Conservation (phyloP, 2,888 invertebrate genomes). For the Drepana falcataria region DNA sequence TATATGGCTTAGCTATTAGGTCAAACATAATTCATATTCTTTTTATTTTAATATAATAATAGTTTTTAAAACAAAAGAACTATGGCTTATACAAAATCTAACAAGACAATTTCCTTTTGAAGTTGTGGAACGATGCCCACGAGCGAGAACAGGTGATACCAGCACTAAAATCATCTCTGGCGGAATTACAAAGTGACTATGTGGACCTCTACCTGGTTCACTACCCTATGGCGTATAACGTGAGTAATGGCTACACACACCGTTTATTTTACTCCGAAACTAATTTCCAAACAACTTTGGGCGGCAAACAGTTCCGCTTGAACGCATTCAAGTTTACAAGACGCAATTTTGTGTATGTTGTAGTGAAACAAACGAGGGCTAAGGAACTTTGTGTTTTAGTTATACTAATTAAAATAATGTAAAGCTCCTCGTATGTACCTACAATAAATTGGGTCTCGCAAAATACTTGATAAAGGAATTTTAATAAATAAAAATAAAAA, state of each 20-base stretch:
- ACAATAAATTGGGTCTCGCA: neutral
- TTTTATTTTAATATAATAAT: no score
- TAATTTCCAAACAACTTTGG: constrained; percentile 21
- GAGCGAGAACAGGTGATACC: constrained; percentile 81
- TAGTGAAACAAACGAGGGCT: constrained; percentile 15
- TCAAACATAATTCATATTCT: no score
- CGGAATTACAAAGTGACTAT: constrained; percentile 83
- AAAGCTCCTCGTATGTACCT: neutral
- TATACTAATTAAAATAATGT: constrained; percentile 14
- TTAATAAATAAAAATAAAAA: no score
- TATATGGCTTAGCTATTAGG: no score
- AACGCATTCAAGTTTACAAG: constrained; percentile 30
- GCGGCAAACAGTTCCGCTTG: constrained; percentile 22
- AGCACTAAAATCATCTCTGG: constrained; percentile 80
- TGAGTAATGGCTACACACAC: constrained; percentile 20
- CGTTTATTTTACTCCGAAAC: constrained; percentile 10
- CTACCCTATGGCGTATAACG: constrained; percentile 84
- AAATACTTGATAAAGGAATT: no score
- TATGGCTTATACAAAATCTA: no score
- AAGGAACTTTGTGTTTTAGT: constrained; percentile 15
- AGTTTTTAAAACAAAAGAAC: no score
- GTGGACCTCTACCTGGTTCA: constrained; percentile 90
- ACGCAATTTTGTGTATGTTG: constrained; percentile 19
- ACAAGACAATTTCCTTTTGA: neutral
- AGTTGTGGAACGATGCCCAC: constrained; percentile 76